Conservation (phyloP, 2,797 vertebrate species). For the Crypturellus tataupa region DNA sequence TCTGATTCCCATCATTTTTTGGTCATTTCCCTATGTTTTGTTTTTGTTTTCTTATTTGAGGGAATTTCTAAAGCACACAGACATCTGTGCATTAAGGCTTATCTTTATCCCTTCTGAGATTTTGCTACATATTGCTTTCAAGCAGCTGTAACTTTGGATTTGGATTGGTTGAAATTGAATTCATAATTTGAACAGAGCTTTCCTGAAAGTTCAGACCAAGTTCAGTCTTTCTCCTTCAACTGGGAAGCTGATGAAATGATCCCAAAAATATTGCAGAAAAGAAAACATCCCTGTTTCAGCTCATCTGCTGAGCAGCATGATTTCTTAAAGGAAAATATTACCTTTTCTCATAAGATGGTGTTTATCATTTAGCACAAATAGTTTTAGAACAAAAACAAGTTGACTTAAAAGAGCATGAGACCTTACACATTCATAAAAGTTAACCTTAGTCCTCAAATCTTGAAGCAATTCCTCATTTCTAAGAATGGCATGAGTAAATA, state of each 20-base stretch:
- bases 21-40: background rate
- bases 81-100: too few species aligned
- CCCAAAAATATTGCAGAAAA: background rate
- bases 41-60: background rate
- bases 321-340: background rate
- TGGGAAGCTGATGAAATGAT: background rate
- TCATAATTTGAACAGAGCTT: background rate
- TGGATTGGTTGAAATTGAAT: background rate
- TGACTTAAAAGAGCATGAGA: background rate
- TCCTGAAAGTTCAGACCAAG: background rate
- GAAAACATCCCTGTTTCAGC: background rate
- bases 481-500: background rate
- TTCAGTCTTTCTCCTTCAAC: background rate
- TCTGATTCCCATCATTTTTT: background rate
- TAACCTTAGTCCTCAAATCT: background rate
- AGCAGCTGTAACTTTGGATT: background rate
- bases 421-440: background rate
- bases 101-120: too few species aligned
- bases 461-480: background rate
- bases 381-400: background rate
- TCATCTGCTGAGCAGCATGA: background rate
- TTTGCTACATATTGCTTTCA: background rate
- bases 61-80: too few species aligned
- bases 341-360: background rate
- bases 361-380: background rate